Evolutionary conservation across 2,888 invertebrate species (phyloP).

Genomic region (Dynastes hyllus): DNA sequence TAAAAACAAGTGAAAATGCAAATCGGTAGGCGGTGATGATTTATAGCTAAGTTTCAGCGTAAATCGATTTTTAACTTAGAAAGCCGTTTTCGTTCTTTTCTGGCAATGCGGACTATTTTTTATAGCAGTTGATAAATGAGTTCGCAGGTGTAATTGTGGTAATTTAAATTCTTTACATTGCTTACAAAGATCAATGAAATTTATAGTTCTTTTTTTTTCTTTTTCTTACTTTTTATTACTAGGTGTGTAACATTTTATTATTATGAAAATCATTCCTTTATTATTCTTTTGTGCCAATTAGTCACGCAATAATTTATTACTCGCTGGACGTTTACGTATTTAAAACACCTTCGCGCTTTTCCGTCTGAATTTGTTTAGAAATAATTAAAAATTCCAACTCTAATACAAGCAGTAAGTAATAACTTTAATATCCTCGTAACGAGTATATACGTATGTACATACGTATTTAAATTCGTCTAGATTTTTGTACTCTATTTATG

Average conservation of each 20-base stretch:
- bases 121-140: constrained; percentile 1
- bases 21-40: constrained; percentile 23
- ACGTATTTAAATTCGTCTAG: not conserved
- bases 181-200: constrained; percentile 13
- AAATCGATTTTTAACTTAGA: constrained; percentile 2
- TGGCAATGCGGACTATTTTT: not conserved
- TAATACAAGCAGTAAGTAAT: too few relatives aligned
- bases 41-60: constrained; percentile 12
- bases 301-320: constrained; percentile 20
- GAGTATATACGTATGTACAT: not conserved
- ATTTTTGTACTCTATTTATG: not conserved
- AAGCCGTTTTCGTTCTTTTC: constrained; percentile 13
- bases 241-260: not conserved
- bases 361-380: too few relatives aligned
- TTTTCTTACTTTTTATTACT: not conserved
- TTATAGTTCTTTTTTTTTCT: not conserved
- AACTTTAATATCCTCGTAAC: too few relatives aligned
- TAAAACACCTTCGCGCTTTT: too few relatives aligned
- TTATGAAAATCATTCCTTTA: constrained; percentile 4
- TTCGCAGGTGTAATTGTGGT: constrained; percentile 15
- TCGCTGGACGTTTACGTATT: not conserved
- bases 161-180: constrained; percentile 29
- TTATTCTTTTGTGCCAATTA: constrained; percentile 16
- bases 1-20: constrained; percentile 25
- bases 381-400: too few relatives aligned